phyloP scores from a whole-genome alignment of 2,797 vertebrate genomes.

The Poecilia picta region DNA sequence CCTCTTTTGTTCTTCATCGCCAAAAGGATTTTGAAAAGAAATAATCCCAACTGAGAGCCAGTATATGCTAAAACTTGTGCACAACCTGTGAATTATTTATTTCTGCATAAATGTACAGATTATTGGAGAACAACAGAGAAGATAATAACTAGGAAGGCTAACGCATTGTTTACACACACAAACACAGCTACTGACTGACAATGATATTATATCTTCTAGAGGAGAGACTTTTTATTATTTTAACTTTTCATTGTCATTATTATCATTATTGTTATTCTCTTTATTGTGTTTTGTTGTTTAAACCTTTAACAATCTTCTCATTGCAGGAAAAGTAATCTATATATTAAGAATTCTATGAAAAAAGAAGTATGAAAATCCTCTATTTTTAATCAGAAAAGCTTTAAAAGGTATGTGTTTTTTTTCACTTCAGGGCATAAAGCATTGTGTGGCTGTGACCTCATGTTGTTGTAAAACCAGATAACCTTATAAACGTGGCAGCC shows the following conservation, averaged over 20 bases:
- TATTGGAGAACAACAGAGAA: constrained; percentile 77
- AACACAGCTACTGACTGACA: constrained; percentile 82
- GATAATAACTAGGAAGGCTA: constrained; percentile 72
- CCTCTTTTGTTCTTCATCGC: constrained; percentile 80
- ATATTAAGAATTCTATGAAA: constrained; percentile 80
- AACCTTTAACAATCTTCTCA: constrained; percentile 70
- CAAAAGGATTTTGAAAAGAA: constrained; percentile 72
- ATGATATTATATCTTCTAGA: constrained; percentile 70
- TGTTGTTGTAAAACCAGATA: constrained; percentile 58
- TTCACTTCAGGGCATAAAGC: constrained; percentile 74
- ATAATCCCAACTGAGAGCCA: constrained; percentile 74
- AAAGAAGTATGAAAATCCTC: constrained; percentile 76
- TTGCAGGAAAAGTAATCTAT: constrained; percentile 75
- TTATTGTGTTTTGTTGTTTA: constrained; percentile 70
- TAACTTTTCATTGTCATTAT: constrained; percentile 74
- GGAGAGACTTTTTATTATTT: constrained; percentile 59
- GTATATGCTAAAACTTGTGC: constrained; percentile 80
- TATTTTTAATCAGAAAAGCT: constrained; percentile 78
- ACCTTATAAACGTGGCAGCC: constrained; percentile 51
- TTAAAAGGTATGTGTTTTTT: constrained; percentile 71
- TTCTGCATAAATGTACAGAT: constrained; percentile 82
- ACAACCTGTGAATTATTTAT: constrained; percentile 87
- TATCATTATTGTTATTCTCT: constrained; percentile 69
- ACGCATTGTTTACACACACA: constrained; percentile 83
- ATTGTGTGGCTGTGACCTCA: constrained; percentile 76